Evolutionary conservation across 2,797 vertebrate genomes (phyloP), one percentile per base, ranked within the genome.

Genomic region (Parauchenoglanis punctatus): DNA sequence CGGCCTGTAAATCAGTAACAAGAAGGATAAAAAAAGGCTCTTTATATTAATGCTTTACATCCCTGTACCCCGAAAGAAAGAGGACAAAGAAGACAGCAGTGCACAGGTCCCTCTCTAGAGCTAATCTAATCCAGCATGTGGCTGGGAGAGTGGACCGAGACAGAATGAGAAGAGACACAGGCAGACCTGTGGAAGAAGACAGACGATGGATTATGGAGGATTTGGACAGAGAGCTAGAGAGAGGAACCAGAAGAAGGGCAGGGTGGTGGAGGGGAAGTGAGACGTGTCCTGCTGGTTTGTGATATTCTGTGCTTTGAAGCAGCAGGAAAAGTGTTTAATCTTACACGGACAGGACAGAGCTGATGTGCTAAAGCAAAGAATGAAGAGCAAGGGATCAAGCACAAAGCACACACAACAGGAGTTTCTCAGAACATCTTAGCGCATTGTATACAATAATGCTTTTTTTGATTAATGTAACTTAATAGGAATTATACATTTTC

Each of bases 321-420:
- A 85, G 81, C 76, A 67, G 73, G 88, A 83, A 67, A 65, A 76
- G 81, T 84, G 83, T 86, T 85, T 86, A 89, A 88, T 87, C 86
- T 86, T 85, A 83, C 84, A 88, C 67, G 65, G 87, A 86, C 80
- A 83, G 77, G 46, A 87, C 67, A 68, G 61, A 56, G 28, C 23
- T 87, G 87, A 87, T 81, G 77, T 63, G 40, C 80, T 90, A 86
- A 76, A 70, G 75, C 81, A 85, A 88, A 88, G 83, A 40, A 73
- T 4, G 35, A 80, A 18, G 35, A 73, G 54, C 52, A 85, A 72
- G 28, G 54, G 76, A 73, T 81, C 77, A 88, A 46, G 68, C 81
- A 84, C 75, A 31, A 46, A 61, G 73, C 13, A 52, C n/a, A 73
- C 59, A 88, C 40, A 59, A 77, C 85, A 56, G 87, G 77, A 89